A percentile compares a stretch with the other conserved stretches of the same genome.
phyloP scores from a whole-genome alignment of 2,797 vertebrate genomes.

The Vultur gryphus region DNA sequence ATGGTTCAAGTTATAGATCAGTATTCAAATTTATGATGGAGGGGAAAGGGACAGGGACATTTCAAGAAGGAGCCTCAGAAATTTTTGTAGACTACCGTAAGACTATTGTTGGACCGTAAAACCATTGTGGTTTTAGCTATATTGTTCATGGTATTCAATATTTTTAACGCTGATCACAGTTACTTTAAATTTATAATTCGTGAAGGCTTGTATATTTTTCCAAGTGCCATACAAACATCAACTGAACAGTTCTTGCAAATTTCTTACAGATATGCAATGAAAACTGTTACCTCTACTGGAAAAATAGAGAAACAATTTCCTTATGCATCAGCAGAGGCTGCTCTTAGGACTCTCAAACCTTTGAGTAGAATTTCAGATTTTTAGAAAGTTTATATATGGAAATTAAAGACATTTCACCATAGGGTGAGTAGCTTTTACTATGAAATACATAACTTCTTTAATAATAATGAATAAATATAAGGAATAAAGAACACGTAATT shows the following conservation, averaged over 20 bases:
- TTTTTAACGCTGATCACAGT: not conserved
- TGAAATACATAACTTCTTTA: not conserved
- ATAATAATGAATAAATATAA: not conserved
- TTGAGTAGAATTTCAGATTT: not conserved
- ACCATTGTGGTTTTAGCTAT: not conserved
- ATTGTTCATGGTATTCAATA: not conserved
- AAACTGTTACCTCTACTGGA: not conserved
- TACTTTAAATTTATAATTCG: accelerated
- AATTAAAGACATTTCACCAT: not conserved
- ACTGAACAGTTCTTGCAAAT: not conserved
- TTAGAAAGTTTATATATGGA: not conserved
- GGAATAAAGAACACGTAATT: not conserved
- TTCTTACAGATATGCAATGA: not conserved
- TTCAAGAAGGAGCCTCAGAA: not conserved
- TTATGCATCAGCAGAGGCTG: conserved; percentile 17
- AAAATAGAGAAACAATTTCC: not conserved
- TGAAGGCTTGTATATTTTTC: not conserved
- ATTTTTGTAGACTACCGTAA: not conserved
- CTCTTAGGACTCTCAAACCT: not conserved
- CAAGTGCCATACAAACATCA: not conserved
- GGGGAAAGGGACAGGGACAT: not conserved
- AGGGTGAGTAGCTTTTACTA: not conserved
- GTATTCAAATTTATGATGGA: accelerated
- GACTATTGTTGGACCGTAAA: accelerated
- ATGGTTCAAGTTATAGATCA: accelerated